phyloP scores from a whole-genome alignment of 2,797 vertebrate genomes.

The Menidia menidia region DNA sequence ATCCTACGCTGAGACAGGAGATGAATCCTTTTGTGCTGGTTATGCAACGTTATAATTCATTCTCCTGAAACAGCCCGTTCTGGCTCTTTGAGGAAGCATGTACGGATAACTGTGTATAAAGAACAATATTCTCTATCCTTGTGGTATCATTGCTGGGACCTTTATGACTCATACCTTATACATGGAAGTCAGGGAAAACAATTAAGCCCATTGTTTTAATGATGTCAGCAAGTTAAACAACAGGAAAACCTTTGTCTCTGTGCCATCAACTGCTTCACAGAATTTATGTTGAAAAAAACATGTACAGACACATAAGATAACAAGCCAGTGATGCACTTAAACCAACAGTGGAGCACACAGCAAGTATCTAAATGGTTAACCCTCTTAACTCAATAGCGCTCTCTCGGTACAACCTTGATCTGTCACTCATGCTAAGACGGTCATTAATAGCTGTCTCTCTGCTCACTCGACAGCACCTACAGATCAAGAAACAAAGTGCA shows the following conservation, averaged over 20 bases:
- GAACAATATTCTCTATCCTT: slow-evolving; percentile 54
- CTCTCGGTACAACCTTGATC: slow-evolving; percentile 38
- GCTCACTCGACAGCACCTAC: slow-evolving; percentile 39
- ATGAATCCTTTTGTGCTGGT: slow-evolving; percentile 31
- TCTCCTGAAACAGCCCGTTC: slow-evolving; percentile 54
- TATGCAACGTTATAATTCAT: slow-evolving; percentile 53
- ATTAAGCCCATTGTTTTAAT: slow-evolving; percentile 62
- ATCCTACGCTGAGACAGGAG: slow-evolving; percentile 86
- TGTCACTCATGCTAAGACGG: slow-evolving; percentile 52
- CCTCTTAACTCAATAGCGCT: slow-evolving; percentile 35
- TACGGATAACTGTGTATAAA: slow-evolving; percentile 62
- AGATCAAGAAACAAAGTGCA: slow-evolving; percentile 42
- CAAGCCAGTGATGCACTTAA: slow-evolving; percentile 45
- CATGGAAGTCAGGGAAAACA: slow-evolving; percentile 69
- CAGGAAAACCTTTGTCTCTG: slow-evolving; percentile 65
- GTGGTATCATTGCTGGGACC: slow-evolving; percentile 51
- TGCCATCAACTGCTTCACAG: slow-evolving; percentile 41
- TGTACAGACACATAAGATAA: slow-evolving; percentile 60
- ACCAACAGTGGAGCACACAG: slow-evolving; percentile 20
- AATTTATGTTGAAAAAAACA: slow-evolving; percentile 44
- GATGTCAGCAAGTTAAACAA: slow-evolving; percentile 73
- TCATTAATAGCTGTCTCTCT: slow-evolving; percentile 43
- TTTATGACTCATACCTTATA: slow-evolving; percentile 59
- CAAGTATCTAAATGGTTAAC: slow-evolving; percentile 38
- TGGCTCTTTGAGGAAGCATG: slow-evolving; percentile 75